Base-by-base conservation (phyloP, 1,140 invertebrate genomes). In the Heliconius himera region DNA sequence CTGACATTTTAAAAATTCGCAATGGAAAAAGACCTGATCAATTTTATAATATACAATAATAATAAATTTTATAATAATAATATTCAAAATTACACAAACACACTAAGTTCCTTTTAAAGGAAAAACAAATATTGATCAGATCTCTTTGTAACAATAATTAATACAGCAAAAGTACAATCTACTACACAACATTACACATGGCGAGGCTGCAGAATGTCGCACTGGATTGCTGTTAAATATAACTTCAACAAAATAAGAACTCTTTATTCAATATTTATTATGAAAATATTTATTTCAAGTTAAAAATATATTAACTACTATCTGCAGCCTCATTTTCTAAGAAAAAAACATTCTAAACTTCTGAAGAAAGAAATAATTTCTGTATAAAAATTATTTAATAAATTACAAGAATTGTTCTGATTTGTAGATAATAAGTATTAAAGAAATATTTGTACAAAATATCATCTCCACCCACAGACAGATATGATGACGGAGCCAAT, bases 51-150 rank as follows among this genome's bases (percentile, higher is more conserved):
- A 83, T 66, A 82, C 72, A 83, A 72, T 66, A 76, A 66, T 80
- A 78, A 83, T 73, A 83, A 79, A 81, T 80, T 75, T 83, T 70
- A 81, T 76, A 81, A 74, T 78, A 36, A 74, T 78, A 80, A 80
- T 79, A 81, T 72, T 66, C 11, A 66, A 66, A 81, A 79, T 74
- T 77, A 85, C 56, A 76, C 73, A 78, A 81, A 66, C 81, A 81
- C 77, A 82, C 77, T 70, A 82, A 81, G 78, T 79, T 88, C 84
- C 86, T 85, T 88, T 86, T 86, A 84, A 86, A 77, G 83, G 84
- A 84, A 88, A 86, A 88, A 81, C 60, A 22, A 80, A 79, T 78
- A 88, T 88, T 88, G 86, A 84, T 88, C 86, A 85, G 86, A 85
- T 86, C 86, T 88, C 77, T 78, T 88, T 85, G 73, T 66, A 71